Conservation (phyloP, 2,888 invertebrate species). For the Drosophila setosimentum region DNA sequence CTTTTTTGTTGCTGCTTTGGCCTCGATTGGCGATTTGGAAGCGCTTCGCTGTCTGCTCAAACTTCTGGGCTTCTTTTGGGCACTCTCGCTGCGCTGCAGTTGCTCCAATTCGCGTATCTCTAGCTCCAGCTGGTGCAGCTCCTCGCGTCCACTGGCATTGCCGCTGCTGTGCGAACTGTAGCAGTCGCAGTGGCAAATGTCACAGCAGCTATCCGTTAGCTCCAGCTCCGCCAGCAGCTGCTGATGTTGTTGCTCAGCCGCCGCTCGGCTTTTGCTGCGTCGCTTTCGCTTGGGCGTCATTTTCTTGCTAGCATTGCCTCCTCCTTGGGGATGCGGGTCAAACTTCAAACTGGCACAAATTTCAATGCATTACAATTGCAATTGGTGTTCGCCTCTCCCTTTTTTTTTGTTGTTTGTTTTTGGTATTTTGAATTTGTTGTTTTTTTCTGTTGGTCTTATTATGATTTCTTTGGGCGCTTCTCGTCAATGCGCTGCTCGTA, state of each 20-base stretch:
- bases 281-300: slow-evolving; percentile 73
- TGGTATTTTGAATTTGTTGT: too few relatives aligned
- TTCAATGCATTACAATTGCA: slow-evolving; percentile 27
- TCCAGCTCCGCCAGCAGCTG: slow-evolving; percentile 74
- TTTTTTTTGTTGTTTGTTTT: neutral
- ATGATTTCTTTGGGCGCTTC: slow-evolving; percentile 1
- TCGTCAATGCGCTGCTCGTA: slow-evolving; percentile 36
- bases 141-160: slow-evolving; percentile 48
- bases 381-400: slow-evolving; percentile 15
- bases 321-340: slow-evolving; percentile 42
- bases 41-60: slow-evolving; percentile 37
- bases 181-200: slow-evolving; percentile 84
- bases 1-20: neutral
- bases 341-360: slow-evolving; percentile 60
- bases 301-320: slow-evolving; percentile 4
- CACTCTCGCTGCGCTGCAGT: slow-evolving; percentile 56
- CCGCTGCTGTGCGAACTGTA: slow-evolving; percentile 81
- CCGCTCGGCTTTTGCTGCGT: slow-evolving; percentile 61
- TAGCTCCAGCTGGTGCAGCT: slow-evolving; percentile 39
- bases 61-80: slow-evolving; percentile 16
- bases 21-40: slow-evolving; percentile 46
- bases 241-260: slow-evolving; percentile 64
- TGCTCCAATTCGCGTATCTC: slow-evolving; percentile 52
- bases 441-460: neutral
- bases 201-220: slow-evolving; percentile 81